phyloP scores from a whole-genome alignment of 1,140 invertebrate species.

The Lepidotrigona ventralis region DNA sequence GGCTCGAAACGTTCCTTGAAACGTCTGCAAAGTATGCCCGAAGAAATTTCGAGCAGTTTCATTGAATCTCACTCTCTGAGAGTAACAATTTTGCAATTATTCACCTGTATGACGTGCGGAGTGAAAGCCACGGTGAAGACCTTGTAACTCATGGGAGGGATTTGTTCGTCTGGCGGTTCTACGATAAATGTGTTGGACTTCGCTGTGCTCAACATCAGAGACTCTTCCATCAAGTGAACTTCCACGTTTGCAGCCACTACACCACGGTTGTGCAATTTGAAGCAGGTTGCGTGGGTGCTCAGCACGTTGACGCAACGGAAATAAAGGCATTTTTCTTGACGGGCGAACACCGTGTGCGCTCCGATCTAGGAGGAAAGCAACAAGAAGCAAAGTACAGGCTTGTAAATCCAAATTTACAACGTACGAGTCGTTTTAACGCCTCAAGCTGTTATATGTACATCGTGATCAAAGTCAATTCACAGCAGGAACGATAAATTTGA shows the following conservation, averaged over 20 bases:
- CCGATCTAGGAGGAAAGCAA: slow-evolving; percentile 51
- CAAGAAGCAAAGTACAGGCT: background rate
- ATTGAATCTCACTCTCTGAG: background rate
- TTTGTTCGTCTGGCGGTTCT: slow-evolving; percentile 48
- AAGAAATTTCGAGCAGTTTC: background rate
- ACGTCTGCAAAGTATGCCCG: slow-evolving; percentile 53
- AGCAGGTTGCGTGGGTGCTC: slow-evolving; percentile 48
- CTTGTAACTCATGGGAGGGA: slow-evolving; percentile 63
- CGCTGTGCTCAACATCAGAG: slow-evolving; percentile 15
- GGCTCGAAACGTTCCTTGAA: slow-evolving; percentile 55
- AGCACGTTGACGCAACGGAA: slow-evolving; percentile 63
- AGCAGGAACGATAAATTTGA: too few relatives aligned
- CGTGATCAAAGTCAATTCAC: too few relatives aligned
- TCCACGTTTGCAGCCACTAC: slow-evolving; percentile 60
- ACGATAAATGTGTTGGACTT: slow-evolving; percentile 58
- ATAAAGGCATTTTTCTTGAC: slow-evolving; percentile 62
- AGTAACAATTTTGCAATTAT: background rate
- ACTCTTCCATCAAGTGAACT: slow-evolving; percentile 44
- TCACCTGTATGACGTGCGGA: slow-evolving; percentile 63
- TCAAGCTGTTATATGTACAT: too few relatives aligned
- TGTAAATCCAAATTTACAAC: too few relatives aligned
- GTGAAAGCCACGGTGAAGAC: slow-evolving; percentile 66
- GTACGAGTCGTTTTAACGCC: background rate
- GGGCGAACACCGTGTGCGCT: slow-evolving; percentile 59
- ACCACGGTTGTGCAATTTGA: slow-evolving; percentile 66